A percentile compares a stretch with the other conserved stretches of the same genome.
Evolutionary conservation across 2,113 vertebrate species (phyloP).

Genomic region (Lophotis ruficrista): DNA sequence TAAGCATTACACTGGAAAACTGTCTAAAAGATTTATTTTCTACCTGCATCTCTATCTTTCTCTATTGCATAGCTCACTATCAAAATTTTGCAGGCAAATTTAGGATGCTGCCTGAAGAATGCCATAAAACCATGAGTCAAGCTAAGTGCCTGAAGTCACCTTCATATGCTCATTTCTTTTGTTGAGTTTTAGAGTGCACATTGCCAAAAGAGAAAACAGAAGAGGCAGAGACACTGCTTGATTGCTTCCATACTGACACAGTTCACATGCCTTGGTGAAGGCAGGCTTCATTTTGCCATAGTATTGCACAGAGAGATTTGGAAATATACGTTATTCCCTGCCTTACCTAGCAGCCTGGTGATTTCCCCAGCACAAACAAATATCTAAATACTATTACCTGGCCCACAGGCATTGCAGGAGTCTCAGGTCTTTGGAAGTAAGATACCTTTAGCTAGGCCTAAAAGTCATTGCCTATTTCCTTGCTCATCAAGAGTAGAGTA

Average conservation of each 20-base stretch:
- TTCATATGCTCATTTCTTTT: background rate
- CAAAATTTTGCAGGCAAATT: background rate
- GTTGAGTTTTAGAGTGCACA: background rate
- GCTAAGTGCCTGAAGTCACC: background rate
- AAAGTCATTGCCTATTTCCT: background rate
- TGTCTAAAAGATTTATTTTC: background rate
- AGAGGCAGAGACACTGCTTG: background rate
- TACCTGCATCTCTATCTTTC: background rate
- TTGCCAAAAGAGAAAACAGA: background rate
- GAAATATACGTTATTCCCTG: background rate
- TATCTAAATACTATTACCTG: background rate
- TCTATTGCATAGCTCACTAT: background rate
- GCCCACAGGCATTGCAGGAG: background rate
- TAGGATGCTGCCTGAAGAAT: background rate
- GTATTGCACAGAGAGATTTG: background rate
- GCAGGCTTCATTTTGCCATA: background rate
- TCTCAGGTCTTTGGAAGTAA: background rate
- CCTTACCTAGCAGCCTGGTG: background rate
- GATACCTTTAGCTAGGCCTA: background rate
- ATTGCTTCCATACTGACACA: fast-evolving
- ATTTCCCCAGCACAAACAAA: background rate
- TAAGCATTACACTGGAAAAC: background rate
- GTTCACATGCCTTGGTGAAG: background rate
- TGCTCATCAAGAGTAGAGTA: background rate
- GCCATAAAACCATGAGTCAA: background rate